Percentiles rank a stretch among this genome's conserved stretches.
Conservation (phyloP, 2,797 vertebrate genomes). For the Cygnus olor region DNA sequence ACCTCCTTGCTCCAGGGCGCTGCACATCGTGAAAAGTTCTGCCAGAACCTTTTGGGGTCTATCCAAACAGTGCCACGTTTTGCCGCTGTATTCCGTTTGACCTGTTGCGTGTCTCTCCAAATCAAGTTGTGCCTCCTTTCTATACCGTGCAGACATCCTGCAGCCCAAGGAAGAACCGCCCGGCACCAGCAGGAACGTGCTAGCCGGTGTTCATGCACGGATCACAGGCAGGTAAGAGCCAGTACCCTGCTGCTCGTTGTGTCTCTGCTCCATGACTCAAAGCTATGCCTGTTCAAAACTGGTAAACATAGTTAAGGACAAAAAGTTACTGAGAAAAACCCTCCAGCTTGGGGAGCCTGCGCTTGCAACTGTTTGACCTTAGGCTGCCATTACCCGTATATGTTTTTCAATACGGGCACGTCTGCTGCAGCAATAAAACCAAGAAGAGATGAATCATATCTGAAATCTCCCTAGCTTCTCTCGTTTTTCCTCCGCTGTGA, state of each 20-base stretch:
- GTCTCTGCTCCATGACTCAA: background rate
- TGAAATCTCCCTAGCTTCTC: background rate
- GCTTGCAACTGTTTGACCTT: rapidly evolving
- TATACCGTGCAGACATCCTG: rapidly evolving
- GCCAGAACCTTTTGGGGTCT: background rate
- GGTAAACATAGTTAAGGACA: background rate
- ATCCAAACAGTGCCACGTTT: background rate
- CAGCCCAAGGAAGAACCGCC: background rate
- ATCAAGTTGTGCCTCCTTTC: background rate
- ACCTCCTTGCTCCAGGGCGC: background rate
- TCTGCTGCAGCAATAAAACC: background rate
- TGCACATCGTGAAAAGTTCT: rapidly evolving
- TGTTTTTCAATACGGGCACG: background rate
- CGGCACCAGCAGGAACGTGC: rapidly evolving
- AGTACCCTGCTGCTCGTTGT: background rate
- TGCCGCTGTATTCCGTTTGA: background rate
- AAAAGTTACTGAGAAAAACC: background rate
- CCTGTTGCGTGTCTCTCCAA: background rate
- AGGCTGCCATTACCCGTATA: background rate
- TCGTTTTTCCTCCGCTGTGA: background rate
- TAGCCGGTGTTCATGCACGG: rapidly evolving
- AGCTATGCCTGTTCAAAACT: background rate
- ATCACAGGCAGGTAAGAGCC: background rate
- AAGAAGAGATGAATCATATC: background rate
- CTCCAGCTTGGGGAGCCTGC: background rate